Base-by-base conservation (phyloP, 2,888 invertebrate species). In the Drosophila imparisetae region DNA sequence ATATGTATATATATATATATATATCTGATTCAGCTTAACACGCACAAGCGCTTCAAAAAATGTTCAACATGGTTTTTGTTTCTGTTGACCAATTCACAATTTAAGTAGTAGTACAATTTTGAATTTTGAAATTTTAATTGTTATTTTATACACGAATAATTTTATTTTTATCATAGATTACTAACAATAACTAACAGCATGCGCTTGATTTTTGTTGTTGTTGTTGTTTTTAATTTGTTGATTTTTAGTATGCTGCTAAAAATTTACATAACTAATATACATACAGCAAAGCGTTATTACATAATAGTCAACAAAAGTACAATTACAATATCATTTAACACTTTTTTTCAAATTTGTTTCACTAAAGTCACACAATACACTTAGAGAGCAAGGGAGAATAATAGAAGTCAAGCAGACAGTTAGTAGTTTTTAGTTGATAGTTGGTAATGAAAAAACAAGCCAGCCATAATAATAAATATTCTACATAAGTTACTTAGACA, bases 251-350 rank as follows among this genome's bases (percentile, higher is more conserved):
- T 78, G 78, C 75, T 76, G 81, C 73, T 81, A 82, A 73, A 73
- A 88, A 83, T 80, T 60, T 87, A 84, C 80, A 82, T 75, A 91
- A 88, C 87, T 86, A 86, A 89, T 89, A 83, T 79, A 90, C 79
- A 80, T 78, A 91, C 81, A 90, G 81, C 81, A 80, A 86, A 90
- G 91, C 90, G 85, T 75, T 81, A 81, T 90, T 80, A 85, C 85
- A 75, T 89, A 89, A 91, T 89, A 89, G 90, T 91, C 91, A 91
- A 89, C 91, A 91, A 89, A 89, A 85, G 81, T 89, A 90, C 78
- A 82, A 86, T 84, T 83, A 81, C 83, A 80, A 74, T 82, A 79
- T 68, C 62, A 67, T 78, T 75, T 68, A 72, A 66, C 76, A 75
- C 60, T 54, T 66, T 52, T 59, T 60, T 49, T 66, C 68, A 54